phyloP scores from a whole-genome alignment of 1,140 invertebrate species.

The Magallana angulata region DNA sequence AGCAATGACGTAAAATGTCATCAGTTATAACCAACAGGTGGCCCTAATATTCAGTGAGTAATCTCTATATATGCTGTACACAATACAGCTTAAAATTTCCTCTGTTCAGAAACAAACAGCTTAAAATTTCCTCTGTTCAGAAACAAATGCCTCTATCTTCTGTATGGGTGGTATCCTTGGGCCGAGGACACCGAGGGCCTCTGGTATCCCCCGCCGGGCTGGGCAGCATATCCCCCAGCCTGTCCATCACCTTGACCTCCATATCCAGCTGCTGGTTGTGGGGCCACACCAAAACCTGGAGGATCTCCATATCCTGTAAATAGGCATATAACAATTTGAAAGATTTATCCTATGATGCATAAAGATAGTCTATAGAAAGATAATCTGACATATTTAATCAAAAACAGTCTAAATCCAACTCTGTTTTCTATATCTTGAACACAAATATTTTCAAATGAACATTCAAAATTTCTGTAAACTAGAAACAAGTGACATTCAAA shows the following conservation, averaged over 20 bases:
- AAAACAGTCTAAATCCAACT: neutral
- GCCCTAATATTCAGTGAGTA: neutral
- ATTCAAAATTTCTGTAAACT: no score
- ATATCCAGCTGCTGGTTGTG: slow-evolving; percentile 26
- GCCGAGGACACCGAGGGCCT: slow-evolving; percentile 1
- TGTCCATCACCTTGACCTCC: neutral
- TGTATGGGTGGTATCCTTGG: slow-evolving; percentile 31
- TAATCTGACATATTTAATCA: no score
- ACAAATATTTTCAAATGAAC: no score
- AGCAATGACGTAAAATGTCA: neutral
- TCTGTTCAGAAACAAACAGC: neutral
- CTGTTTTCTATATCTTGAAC: neutral
- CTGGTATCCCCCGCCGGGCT: slow-evolving; percentile 34
- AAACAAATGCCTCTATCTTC: neutral
- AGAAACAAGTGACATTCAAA: no score
- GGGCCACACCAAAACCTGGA: slow-evolving; percentile 25
- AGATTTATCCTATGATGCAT: neutral
- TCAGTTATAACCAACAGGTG: neutral
- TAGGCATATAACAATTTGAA: neutral
- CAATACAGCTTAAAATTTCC: neutral
- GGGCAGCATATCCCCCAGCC: slow-evolving; percentile 2
- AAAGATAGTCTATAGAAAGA: no score
- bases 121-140: neutral
- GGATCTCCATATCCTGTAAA: slow-evolving; percentile 42
- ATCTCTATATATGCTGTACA: neutral